phyloP scores from a whole-genome alignment of 1,140 invertebrate species.

The Dreissena polymorpha region DNA sequence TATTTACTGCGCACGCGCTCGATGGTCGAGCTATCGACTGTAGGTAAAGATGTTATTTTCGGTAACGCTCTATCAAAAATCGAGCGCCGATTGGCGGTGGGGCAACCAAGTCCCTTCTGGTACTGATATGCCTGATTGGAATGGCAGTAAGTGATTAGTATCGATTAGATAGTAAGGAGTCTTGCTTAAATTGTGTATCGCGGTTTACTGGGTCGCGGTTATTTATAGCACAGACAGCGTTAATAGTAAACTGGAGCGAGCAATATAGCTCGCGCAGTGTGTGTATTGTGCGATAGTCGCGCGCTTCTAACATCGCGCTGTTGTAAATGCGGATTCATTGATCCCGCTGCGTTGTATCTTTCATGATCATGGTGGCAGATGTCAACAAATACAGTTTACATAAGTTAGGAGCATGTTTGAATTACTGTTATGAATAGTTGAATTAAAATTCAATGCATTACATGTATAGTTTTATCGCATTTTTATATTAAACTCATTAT shows the following conservation, averaged over 20 bases:
- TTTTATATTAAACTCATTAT: too few relatives aligned
- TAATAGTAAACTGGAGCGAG: conserved; percentile 15
- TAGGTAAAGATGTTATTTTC: conserved; percentile 51
- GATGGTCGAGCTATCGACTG: not conserved
- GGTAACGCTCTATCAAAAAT: conserved; percentile 30
- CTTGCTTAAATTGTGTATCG: conserved; percentile 45
- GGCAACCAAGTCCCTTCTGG: conserved; percentile 42
- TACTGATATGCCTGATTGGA: conserved; percentile 43
- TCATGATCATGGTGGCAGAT: too few relatives aligned
- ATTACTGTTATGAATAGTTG: too few relatives aligned
- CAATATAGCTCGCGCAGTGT: not conserved
- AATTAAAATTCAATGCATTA: too few relatives aligned
- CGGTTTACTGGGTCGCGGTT: conserved; percentile 49
- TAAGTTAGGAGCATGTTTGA: too few relatives aligned
- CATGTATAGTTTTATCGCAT: too few relatives aligned
- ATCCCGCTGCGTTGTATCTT: too few relatives aligned
- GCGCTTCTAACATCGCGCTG: too few relatives aligned
- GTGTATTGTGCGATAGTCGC: too few relatives aligned
- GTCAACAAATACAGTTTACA: too few relatives aligned
- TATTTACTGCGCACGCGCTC: conserved; percentile 51
- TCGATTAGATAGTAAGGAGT: conserved; percentile 49
- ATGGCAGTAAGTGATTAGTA: conserved; percentile 44
- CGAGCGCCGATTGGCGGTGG: conserved; percentile 43
- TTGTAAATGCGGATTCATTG: too few relatives aligned
- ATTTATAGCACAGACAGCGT: conserved; percentile 37